Evolutionary conservation across 1,140 invertebrate species (phyloP).

Genomic region (Aporrectodea caliginosa): DNA sequence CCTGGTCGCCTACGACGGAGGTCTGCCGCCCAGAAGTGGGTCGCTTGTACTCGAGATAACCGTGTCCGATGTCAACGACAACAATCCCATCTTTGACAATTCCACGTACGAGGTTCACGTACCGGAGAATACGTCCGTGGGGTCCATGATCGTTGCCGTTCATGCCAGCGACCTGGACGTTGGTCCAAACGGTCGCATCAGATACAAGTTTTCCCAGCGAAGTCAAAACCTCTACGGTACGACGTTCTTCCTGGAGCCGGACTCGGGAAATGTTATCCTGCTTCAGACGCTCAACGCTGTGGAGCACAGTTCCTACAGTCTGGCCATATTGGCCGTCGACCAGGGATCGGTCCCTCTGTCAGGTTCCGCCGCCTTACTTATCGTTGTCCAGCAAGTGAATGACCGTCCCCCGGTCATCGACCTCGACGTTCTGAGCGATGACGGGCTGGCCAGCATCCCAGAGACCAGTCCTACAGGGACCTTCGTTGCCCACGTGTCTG

Average conservation of each 20-base stretch:
- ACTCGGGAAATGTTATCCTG: constrained; percentile 13
- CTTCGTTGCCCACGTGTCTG: neutral
- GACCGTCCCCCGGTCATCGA: constrained; percentile 27
- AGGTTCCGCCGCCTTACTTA: constrained; percentile 5
- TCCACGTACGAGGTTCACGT: constrained; percentile 7
- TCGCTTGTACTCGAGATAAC: constrained; percentile 9
- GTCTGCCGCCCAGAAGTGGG: constrained; percentile 21
- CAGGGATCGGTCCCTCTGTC: neutral
- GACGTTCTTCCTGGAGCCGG: constrained; percentile 7
- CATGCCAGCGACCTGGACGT: constrained; percentile 20
- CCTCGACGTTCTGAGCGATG: constrained; percentile 14
- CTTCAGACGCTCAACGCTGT: constrained; percentile 9
- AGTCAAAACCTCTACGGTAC: constrained; percentile 2
- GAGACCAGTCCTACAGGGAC: neutral
- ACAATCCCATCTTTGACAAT: constrained; percentile 21
- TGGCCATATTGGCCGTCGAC: constrained; percentile 3
- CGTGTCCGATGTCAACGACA: constrained; percentile 29
- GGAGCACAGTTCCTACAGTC: neutral
- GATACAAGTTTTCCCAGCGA: constrained; percentile 11
- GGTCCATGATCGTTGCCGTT: constrained; percentile 7
- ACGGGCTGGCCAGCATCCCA: neutral
- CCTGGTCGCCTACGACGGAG: constrained; percentile 24
- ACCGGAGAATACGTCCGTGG: neutral
- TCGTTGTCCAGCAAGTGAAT: constrained; percentile 21
- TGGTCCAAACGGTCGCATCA: neutral